phyloP scores from a whole-genome alignment of 1,140 invertebrate species.

The Drosophila sulfurigaster region DNA sequence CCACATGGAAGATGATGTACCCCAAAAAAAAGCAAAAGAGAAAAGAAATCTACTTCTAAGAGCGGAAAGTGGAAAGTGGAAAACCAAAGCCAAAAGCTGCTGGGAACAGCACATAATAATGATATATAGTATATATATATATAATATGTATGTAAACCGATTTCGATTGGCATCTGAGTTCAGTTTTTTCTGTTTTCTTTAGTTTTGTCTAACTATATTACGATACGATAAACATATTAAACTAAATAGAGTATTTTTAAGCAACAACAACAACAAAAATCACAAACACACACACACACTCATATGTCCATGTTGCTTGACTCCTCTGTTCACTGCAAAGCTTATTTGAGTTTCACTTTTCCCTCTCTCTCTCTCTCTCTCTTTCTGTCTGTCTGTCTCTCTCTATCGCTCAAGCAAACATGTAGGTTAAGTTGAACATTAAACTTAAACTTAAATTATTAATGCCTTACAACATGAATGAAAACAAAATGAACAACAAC shows the following conservation, averaged over 20 bases:
- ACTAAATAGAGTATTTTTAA: constrained; percentile 51
- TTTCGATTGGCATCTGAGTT: constrained; percentile 55
- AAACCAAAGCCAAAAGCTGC: constrained; percentile 64
- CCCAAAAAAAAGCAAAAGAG: constrained; percentile 1
- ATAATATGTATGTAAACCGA: constrained; percentile 15
- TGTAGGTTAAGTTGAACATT: constrained; percentile 60
- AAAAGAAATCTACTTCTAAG: constrained; percentile 6
- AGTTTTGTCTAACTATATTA: constrained; percentile 48
- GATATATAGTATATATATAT: too few species aligned
- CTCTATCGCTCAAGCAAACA: constrained; percentile 20
- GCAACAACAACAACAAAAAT: constrained; percentile 9
- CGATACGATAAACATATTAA: constrained; percentile 31
- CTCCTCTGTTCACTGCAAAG: constrained; percentile 38
- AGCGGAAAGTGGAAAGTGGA: neutral
- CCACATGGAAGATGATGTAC: constrained; percentile 2
- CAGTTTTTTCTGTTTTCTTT: constrained; percentile 14
- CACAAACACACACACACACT: constrained; percentile 13
- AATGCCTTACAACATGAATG: constrained; percentile 69
- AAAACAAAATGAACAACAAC: constrained; percentile 32
- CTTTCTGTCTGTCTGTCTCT: neutral
- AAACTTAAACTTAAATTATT: constrained; percentile 67
- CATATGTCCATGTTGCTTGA: constrained; percentile 52
- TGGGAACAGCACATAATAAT: constrained; percentile 45
- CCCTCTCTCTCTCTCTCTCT: neutral
- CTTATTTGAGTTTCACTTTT: constrained; percentile 29